Evolutionary conservation across 2,888 invertebrate genomes (phyloP), one percentile per base, ranked within the genome.

Genomic region (Heliconius ismenius): DNA sequence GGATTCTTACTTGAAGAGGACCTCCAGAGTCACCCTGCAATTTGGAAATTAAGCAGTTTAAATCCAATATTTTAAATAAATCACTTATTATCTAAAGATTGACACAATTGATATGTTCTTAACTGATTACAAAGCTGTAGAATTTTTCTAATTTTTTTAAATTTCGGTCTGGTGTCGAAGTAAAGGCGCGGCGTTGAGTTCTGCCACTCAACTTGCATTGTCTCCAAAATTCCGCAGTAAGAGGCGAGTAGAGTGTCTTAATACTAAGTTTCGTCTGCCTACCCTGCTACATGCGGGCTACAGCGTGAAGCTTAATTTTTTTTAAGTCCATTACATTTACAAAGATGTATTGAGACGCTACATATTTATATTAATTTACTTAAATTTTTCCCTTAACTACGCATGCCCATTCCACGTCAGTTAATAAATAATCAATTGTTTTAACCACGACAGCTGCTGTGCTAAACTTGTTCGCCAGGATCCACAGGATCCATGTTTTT

Each of bases 11-110:
- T 83, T 95, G 92, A 6, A 97, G 89, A 0, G 97, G 97, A 3
- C 96, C 96, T 24, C 97, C 97, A 7, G 96, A 96, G 87, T 97
- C 97, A 72, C 97, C 96, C 95, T 96, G 87, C 10, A 73, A 77
- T 54, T 39, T 49, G 10, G 6, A 43, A 39, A 26, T 54, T 26
- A 18, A 28, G 21, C 18, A 28, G 18, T 21, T 49, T 54, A 28
- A 54, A 21, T 15, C 13, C 26, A 49, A 9, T 21, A 21, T 49
- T 26, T 54, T 21, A 1, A 4, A 13, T 9, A 69, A 39, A 26
- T 69, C 3, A 24, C 49, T 7, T 7, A 49, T 49, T 49, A 18
- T 49, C 43, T 49, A 49, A 49, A 49, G 43, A 43, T 54, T 9
- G 21, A 7, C 7, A 2, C 9, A 54, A 54, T 9, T 54, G 21